A percentile compares a stretch with the other conserved stretches of the same genome.
These are phyloP conservation scores for Hexactinellida sp. DNA, from an alignment of 37 sponge, comb jelly and placozoan genomes.

Conservation along the genomic window DNA sequence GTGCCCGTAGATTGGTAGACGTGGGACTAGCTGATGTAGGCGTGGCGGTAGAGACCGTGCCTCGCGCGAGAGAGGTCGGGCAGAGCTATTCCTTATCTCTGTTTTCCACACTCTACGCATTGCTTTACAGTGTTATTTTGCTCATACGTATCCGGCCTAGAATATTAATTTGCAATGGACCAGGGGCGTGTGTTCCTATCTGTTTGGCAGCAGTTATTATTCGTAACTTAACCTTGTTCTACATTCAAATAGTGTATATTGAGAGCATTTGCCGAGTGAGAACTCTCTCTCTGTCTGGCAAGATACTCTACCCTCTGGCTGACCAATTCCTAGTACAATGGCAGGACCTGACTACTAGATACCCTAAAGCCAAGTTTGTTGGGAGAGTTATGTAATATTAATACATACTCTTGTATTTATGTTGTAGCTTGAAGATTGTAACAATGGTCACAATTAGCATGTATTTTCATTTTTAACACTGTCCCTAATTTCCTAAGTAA, in stretches of 20 bases:
- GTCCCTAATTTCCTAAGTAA: too few species aligned
- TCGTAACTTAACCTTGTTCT: constrained; percentile 32
- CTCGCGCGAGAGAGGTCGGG: constrained; percentile 69
- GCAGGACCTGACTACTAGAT: constrained; percentile 54
- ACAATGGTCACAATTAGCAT: too few species aligned
- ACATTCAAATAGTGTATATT: constrained; percentile 65
- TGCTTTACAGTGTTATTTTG: constrained; percentile 35
- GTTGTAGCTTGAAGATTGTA: too few species aligned
- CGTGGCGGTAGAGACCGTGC: constrained; percentile 30
- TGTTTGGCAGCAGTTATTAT: constrained; percentile 49
- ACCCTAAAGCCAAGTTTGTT: constrained; percentile 62
- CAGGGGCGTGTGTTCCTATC: constrained; percentile 90
- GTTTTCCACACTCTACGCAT: constrained; percentile 53
- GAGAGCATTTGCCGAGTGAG: constrained; percentile 91
- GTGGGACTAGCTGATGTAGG: neutral
- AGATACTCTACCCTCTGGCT: constrained; percentile 58
- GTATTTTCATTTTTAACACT: too few species aligned
- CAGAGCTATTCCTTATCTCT: constrained; percentile 65
- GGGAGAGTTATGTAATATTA: constrained; percentile 47
- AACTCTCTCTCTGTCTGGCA: constrained; percentile 72
- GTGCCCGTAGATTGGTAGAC: constrained; percentile 48
- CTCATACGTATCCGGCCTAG: constrained; percentile 48
- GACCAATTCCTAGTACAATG: constrained; percentile 85
- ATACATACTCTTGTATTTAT: too few species aligned
- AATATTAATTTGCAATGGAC: constrained; percentile 88